Evolutionary conservation across 2,888 invertebrate genomes (phyloP), one percentile per base, ranked within the genome.

Genomic region (Prenolepis imparis): DNA sequence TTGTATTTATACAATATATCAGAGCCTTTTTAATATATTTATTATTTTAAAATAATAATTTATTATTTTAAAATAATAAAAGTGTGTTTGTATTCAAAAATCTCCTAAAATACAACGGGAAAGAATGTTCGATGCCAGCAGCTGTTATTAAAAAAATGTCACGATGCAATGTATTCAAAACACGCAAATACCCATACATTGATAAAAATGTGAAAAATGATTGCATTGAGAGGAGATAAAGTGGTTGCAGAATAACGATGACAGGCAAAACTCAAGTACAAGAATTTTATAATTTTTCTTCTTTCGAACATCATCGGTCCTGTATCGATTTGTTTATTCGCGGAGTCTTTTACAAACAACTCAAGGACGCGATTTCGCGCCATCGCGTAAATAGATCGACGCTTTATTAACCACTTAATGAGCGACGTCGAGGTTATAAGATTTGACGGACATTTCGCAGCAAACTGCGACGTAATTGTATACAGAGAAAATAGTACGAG

Each of bases 391-490:
- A 61, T 70, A 80, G 70, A 80, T 80, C 70, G 78, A 44, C 70
- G 32, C 70, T 32, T 70, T 70, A 64, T 78, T 70, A 52, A 68
- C 78, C 70, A 44, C 70, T 80, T 80, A 80, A 80, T 59, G 70
- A 80, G 70, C 70, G 78, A 78, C 18, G 78, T 67, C 52, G 52
- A 75, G 59, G 77, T 36, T 80, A 48, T 44, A 80, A 80, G 55
- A 70, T 70, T 80, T 70, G 78, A 80, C 66, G 70, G 78, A 70
- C 70, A 48, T 67, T 44, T 70, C 78, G 78, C 70, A 9, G 70
- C 78, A 61, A 80, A 80, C 70, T 80, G 78, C 78, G 78, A 3
- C 39, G 78, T 80, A 80, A 80, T 80, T 80, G 78, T 80, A 21
- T 80, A 80, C 78, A 80, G 59, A 80, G 70, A 70, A 80, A 80